phyloP scores from a whole-genome alignment of 2,888 invertebrate species.

The Hydrotaea cyrtoneurina region DNA sequence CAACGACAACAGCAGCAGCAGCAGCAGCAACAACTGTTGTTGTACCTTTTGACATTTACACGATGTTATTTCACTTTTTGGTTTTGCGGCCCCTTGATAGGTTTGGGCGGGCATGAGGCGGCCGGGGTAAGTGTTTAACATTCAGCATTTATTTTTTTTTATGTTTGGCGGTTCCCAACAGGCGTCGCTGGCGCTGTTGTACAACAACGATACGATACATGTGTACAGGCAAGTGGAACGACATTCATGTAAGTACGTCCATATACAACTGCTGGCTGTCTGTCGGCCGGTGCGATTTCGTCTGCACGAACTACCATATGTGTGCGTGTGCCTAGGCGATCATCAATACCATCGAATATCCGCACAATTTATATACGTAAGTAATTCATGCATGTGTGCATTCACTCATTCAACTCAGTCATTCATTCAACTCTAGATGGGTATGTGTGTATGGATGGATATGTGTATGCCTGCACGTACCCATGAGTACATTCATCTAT shows the following conservation, averaged over 20 bases:
- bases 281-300: background rate
- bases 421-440: slow-evolving; percentile 41
- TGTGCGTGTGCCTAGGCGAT: background rate
- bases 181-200: background rate
- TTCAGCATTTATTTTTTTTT: no score
- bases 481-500: slow-evolving; percentile 48
- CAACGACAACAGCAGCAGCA: no score
- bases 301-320: background rate
- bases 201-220: slow-evolving; percentile 2
- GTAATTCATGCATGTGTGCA: background rate
- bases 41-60: slow-evolving; percentile 65
- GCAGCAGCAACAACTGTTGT: slow-evolving; percentile 19
- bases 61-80: slow-evolving; percentile 51
- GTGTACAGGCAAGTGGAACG: slow-evolving; percentile 34
- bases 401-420: slow-evolving; percentile 7
- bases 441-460: background rate
- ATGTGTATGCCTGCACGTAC: background rate
- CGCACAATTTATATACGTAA: slow-evolving; percentile 31
- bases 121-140: slow-evolving; percentile 55
- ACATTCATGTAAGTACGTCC: slow-evolving; percentile 20
- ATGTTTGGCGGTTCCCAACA: slow-evolving; percentile 25
- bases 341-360: slow-evolving; percentile 52
- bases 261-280: background rate
- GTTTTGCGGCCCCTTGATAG: background rate
- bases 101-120: background rate